These are phyloP conservation scores for Platygyra sinensis DNA, from an alignment of 64 coral and sea anemone genomes.

Conservation along the genomic window DNA sequence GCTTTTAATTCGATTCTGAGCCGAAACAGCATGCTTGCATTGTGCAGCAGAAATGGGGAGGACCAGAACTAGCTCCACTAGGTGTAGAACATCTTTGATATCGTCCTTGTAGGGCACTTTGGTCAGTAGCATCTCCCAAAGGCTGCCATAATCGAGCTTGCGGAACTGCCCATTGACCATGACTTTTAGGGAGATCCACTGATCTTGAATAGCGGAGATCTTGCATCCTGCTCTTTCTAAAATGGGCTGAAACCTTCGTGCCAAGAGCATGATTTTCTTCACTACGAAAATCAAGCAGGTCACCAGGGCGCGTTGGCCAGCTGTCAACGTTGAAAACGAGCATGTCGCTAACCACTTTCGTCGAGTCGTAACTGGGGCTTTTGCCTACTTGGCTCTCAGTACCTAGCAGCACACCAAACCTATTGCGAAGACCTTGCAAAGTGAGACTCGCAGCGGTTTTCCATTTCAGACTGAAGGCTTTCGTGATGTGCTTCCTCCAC, in stretches of 20 bases:
- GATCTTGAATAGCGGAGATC: slow-evolving; percentile 6
- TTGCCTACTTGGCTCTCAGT: not conserved
- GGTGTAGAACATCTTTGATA: slow-evolving; percentile 41
- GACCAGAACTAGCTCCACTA: slow-evolving; percentile 48
- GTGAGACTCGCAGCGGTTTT: not conserved
- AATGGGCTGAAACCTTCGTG: not conserved
- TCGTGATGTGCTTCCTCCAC: not conserved
- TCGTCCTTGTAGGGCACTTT: slow-evolving; percentile 38
- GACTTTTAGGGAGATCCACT: slow-evolving; percentile 57
- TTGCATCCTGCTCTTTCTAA: slow-evolving; percentile 41
- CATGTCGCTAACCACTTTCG: slow-evolving; percentile 23
- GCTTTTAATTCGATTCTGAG: slow-evolving; percentile 11
- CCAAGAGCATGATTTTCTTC: slow-evolving; percentile 12
- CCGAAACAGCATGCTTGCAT: slow-evolving; percentile 4
- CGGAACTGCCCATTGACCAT: slow-evolving; percentile 24
- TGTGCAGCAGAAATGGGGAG: slow-evolving; percentile 14
- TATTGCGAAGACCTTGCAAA: not conserved
- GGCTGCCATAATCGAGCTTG: slow-evolving; percentile 35
- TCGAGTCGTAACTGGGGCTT: not conserved
- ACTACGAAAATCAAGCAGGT: slow-evolving; percentile 32
- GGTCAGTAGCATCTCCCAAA: slow-evolving; percentile 39
- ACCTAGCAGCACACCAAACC: slow-evolving; percentile 1
- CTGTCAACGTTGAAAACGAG: slow-evolving; percentile 56
- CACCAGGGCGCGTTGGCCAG: slow-evolving; percentile 25
- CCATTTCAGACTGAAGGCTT: slow-evolving; percentile 10